phyloP scores from a whole-genome alignment of 2,888 invertebrate genomes.

The Aleiodes leptofemur region DNA sequence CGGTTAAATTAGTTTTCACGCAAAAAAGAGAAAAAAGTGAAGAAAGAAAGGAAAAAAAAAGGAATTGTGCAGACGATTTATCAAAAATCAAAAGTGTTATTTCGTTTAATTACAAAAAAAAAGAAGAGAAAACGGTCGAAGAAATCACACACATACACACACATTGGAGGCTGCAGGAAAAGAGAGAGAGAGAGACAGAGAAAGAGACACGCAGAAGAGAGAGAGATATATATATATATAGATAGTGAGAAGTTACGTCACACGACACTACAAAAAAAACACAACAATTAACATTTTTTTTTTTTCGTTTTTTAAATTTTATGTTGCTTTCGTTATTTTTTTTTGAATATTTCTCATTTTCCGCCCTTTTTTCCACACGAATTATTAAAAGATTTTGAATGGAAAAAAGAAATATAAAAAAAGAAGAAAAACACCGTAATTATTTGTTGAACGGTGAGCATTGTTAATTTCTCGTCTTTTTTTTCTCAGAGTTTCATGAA shows the following conservation, averaged over 20 bases:
- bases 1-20: neutral
- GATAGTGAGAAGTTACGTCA: conserved; percentile 53
- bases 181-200: conserved; percentile 24
- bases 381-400: too few relatives aligned
- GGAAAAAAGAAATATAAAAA: conserved; percentile 12
- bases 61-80: conserved; percentile 8
- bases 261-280: conserved; percentile 50
- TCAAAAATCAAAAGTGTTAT: neutral
- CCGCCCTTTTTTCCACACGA: neutral
- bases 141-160: too few relatives aligned
- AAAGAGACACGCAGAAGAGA: neutral
- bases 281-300: conserved; percentile 45
- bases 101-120: neutral
- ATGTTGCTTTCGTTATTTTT: neutral
- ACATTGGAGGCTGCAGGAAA: conserved; percentile 11
- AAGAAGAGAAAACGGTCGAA: neutral
- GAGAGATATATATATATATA: too few relatives aligned
- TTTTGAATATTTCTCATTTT: neutral
- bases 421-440: conserved; percentile 6
- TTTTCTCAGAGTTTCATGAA: conserved; percentile 30
- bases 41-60: conserved; percentile 31
- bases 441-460: neutral
- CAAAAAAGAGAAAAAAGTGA: too few relatives aligned
- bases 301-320: neutral
- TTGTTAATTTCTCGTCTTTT: conserved; percentile 4